A percentile compares a stretch with the other conserved stretches of the same genome.
These are phyloP conservation scores for Tribolium freemani DNA, from an alignment of 2,888 invertebrate species.

Conservation along the genomic window DNA sequence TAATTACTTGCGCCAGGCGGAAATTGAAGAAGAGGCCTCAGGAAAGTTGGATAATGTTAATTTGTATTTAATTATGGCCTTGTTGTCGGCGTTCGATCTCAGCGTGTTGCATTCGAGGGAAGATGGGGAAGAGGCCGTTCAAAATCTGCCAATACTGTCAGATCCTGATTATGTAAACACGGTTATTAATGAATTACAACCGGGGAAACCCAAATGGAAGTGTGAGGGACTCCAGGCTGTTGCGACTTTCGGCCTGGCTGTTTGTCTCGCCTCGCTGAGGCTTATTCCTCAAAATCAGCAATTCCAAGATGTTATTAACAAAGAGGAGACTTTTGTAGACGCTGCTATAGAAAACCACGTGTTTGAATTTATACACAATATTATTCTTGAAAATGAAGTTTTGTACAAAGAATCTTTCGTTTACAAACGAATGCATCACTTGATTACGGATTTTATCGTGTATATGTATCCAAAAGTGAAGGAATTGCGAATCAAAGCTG, in stretches of 20 bases:
- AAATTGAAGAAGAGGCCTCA: constrained; percentile 71
- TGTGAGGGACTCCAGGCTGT: constrained; percentile 73
- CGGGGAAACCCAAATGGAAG: constrained; percentile 69
- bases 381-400: constrained; percentile 78
- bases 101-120: constrained; percentile 83
- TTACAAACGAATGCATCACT: constrained; percentile 83
- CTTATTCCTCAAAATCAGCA: constrained; percentile 73
- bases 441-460: constrained; percentile 93
- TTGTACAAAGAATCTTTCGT: constrained; percentile 86
- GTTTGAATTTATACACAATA: constrained; percentile 83
- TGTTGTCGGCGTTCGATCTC: constrained; percentile 87
- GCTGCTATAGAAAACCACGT: constrained; percentile 83
- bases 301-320: constrained; percentile 74
- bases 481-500: constrained; percentile 85
- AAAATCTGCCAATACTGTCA: constrained; percentile 76
- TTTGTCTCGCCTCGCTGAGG: constrained; percentile 76
- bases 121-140: constrained; percentile 80
- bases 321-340: constrained; percentile 86
- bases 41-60: constrained; percentile 86
- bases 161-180: constrained; percentile 73
- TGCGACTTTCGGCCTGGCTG: constrained; percentile 78
- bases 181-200: constrained; percentile 70
- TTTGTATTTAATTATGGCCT: constrained; percentile 84
- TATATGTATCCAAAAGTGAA: constrained; percentile 93
- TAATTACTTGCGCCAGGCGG: constrained; percentile 66